These are phyloP conservation scores for Eupithecia subfuscata DNA, from an alignment of 2,888 invertebrate genomes.

Conservation along the genomic window DNA sequence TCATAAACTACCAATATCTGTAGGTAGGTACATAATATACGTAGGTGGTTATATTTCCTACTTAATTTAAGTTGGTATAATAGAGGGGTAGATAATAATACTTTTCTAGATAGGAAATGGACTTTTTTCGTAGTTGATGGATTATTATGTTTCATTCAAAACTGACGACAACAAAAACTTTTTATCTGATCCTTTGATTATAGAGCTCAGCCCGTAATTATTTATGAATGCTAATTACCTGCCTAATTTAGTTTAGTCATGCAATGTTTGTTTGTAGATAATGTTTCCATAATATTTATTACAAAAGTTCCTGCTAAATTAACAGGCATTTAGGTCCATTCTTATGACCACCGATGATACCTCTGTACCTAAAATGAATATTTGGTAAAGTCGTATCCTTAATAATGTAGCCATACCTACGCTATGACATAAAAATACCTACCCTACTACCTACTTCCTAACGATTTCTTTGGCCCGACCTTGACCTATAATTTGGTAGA, in stretches of 20 bases:
- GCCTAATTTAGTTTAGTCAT: neutral
- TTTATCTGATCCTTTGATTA: neutral
- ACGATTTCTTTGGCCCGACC: slow-evolving; percentile 39
- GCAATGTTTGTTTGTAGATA: slow-evolving; percentile 10
- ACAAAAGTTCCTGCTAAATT: neutral
- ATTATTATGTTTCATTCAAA: neutral
- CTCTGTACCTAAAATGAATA: neutral
- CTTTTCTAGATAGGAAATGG: neutral
- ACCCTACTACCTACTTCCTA: slow-evolving; percentile 14
- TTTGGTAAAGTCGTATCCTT: slow-evolving; percentile 21
- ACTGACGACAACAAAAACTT: neutral
- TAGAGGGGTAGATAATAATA: neutral
- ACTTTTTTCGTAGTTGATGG: neutral
- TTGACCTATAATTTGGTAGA: slow-evolving; percentile 39
- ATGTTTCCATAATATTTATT: neutral
- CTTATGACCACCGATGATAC: neutral
- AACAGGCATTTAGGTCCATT: neutral
- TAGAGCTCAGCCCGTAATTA: neutral
- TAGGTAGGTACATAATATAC: neutral
- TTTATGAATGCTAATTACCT: slow-evolving; percentile 8
- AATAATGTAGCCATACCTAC: slow-evolving; percentile 24
- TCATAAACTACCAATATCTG: neutral
- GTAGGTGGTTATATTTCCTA: no score
- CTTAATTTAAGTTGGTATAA: neutral
- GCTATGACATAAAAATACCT: slow-evolving; percentile 25